Percentiles rank a stretch among this genome's conserved stretches.
phyloP scores from a whole-genome alignment of 2,797 vertebrate genomes.

The Nyctalus aviator region DNA sequence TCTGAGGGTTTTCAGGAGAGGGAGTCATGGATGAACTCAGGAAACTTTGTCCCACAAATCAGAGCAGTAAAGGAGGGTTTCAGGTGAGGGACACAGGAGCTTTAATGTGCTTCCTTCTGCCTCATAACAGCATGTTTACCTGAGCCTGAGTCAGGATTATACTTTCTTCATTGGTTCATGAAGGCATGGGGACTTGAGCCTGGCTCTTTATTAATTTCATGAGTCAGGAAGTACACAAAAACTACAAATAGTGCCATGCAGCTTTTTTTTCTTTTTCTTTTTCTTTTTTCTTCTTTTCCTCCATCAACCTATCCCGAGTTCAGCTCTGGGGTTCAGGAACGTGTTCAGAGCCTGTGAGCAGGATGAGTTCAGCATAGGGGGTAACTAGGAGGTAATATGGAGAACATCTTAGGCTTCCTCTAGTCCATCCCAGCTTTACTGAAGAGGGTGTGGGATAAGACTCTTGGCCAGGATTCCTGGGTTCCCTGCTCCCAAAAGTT shows the following conservation, averaged over 20 bases:
- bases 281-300: neutral
- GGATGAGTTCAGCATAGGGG: neutral
- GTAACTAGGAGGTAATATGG: rapidly evolving
- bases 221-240: neutral
- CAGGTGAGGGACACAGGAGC: neutral
- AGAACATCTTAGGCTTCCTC: neutral
- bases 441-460: neutral
- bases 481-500: neutral
- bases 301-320: neutral
- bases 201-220: neutral
- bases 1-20: neutral
- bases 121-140: neutral
- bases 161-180: neutral
- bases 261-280: neutral
- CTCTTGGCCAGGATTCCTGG: neutral
- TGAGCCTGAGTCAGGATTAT: neutral
- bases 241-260: no score
- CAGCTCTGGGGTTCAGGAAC: neutral
- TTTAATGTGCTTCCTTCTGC: neutral
- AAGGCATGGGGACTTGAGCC: no score
- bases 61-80: neutral
- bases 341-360: neutral
- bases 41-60: neutral
- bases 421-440: neutral
- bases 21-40: neutral